Evolutionary conservation across 2,113 vertebrate species (phyloP).

Genomic region (Pimephales promelas): DNA sequence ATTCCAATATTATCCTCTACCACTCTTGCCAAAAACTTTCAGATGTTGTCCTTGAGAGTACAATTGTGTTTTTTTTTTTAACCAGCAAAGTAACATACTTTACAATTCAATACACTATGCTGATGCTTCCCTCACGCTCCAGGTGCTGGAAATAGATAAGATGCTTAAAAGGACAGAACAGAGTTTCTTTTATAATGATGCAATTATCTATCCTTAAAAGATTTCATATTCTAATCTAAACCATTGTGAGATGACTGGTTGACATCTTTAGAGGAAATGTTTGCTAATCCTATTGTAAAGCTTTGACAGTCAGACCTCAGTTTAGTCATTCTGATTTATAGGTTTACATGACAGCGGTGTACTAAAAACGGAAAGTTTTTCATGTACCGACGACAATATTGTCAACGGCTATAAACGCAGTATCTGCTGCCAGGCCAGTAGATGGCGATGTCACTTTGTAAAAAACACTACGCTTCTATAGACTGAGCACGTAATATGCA

Average conservation of each 20-base stretch:
- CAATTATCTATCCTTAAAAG: not conserved
- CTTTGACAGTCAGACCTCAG: not conserved
- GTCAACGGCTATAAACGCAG: too few species aligned
- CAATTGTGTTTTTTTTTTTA: not conserved
- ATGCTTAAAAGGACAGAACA: not conserved
- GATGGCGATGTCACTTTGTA: too few species aligned
- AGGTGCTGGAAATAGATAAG: slow-evolving; percentile 6
- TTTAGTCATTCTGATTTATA: not conserved
- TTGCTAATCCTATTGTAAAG: not conserved
- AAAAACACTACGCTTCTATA: too few species aligned
- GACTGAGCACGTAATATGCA: too few species aligned
- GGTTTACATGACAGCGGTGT: too few species aligned
- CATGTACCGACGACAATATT: too few species aligned
- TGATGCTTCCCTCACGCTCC: not conserved
- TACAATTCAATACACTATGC: not conserved
- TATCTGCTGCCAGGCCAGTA: too few species aligned
- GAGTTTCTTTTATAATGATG: not conserved
- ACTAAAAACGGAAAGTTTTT: too few species aligned
- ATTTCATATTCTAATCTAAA: not conserved
- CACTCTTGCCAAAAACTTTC: not conserved
- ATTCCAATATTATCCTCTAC: not conserved
- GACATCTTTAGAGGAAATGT: not conserved
- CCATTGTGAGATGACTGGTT: not conserved
- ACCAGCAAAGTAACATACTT: not conserved
- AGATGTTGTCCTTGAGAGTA: not conserved